Conservation (phyloP, 2,797 vertebrate genomes). For the Tadarida brasiliensis region DNA sequence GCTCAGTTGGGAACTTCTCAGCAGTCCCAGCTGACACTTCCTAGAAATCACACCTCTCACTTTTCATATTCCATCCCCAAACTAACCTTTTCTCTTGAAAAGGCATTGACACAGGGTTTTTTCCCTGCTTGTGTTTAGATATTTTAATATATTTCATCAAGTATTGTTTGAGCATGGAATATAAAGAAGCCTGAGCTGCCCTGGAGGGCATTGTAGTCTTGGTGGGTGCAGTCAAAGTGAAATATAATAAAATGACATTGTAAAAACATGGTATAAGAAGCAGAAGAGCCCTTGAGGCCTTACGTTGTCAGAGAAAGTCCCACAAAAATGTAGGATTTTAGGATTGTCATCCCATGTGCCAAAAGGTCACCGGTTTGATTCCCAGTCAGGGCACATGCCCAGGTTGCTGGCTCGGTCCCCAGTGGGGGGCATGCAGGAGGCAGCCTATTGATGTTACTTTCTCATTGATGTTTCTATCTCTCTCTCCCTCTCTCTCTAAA, state of each 20-base stretch:
- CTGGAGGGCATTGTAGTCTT: background rate
- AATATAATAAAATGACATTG: background rate
- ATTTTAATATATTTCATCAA: background rate
- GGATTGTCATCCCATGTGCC: no score
- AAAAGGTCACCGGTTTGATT: no score
- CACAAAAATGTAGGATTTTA: background rate
- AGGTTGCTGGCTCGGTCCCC: no score
- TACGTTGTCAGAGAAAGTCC: background rate
- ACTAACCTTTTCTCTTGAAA: constrained; percentile 9
- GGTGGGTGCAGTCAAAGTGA: background rate
- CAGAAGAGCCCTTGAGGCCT: background rate
- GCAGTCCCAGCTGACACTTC: background rate
- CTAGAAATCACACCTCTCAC: constrained; percentile 18
- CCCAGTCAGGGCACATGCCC: no score
- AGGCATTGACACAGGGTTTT: background rate
- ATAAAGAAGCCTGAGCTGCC: background rate
- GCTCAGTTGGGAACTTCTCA: background rate
- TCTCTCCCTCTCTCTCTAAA: no score
- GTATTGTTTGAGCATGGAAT: background rate
- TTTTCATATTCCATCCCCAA: background rate
- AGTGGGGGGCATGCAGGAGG: no score
- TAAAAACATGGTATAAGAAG: background rate
- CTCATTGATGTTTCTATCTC: no score
- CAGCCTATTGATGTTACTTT: no score
- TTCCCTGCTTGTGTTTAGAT: background rate